A percentile compares a stretch with the other conserved stretches of the same genome.
Conservation (phyloP, 2,113 vertebrate genomes). For the Sinocyclocheilus maitianheensis region DNA sequence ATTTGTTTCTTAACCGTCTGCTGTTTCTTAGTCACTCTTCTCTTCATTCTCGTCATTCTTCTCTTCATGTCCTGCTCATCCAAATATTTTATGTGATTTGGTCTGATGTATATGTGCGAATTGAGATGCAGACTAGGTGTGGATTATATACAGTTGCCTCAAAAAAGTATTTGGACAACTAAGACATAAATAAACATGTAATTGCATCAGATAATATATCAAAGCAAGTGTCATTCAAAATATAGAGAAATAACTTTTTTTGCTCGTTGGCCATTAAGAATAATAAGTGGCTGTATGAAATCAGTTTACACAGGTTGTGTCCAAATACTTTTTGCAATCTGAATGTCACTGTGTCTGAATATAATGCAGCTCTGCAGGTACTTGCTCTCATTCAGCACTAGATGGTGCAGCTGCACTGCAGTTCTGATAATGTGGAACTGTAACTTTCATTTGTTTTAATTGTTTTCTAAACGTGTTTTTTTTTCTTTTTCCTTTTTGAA, state of each 20-base stretch:
- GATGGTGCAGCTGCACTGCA: not conserved
- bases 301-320: not conserved
- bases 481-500: not conserved
- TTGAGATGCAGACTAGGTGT: not conserved
- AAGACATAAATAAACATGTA: not conserved
- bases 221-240: not conserved
- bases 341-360: not conserved
- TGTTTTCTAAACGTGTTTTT: not conserved
- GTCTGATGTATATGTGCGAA: not conserved
- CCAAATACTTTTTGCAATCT: not conserved
- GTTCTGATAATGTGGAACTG: not conserved
- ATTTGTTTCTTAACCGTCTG: conserved; percentile 54
- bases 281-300: not conserved
- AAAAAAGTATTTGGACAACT: not conserved
- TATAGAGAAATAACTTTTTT: not conserved
- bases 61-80: conserved; percentile 29
- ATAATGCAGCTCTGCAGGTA: not conserved
- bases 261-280: not conserved
- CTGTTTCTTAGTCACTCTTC: conserved; percentile 23
- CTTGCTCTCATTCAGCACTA: not conserved
- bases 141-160: not conserved
- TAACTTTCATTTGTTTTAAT: not conserved
- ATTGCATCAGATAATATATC: not conserved
- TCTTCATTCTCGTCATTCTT: conserved; percentile 25
- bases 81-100: not conserved